Base-by-base conservation (phyloP, 2,888 invertebrate genomes). In the Homarus gammarus region DNA sequence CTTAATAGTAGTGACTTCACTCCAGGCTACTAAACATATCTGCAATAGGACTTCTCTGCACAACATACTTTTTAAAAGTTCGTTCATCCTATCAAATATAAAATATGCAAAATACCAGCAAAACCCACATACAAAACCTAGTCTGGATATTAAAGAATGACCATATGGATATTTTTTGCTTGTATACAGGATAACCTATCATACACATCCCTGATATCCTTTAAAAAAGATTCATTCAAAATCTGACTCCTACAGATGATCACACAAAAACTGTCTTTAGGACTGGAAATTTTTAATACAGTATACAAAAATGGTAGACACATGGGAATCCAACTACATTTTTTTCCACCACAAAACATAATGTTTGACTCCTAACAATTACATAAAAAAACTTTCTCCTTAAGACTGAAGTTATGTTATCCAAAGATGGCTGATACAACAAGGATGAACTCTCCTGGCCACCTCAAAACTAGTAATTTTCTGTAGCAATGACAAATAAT, bases 81-180 rank as follows among this genome's bases (percentile, higher is more conserved):
- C 5, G n/a, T 73, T 18, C 73, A 73, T 40, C 33, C 40, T 38
- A 38, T 40, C 44, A 49, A 56, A 56, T 77, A 77, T 49, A 77
- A 77, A 77, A 77, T 77, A 27, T 77, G 77, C n/a, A 44, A 70
- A 77, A 77, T n/a, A 77, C 77, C 77, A 77, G 77, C 38, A 77
- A 36, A 56, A 36, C 36, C 33, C 36, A 70, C 70, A 70, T 77
- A 77, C 77, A 77, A 77, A 77, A 77, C 27, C 77, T 77, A 77
- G 15, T 77, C 77, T 77, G 77, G 27, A 31, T 77, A 56, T 15
- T 56, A 56, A 56, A 56, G 56, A 77, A 44, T 27, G 27, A 49
- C 51, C 27, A 77, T 49, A 51, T n/a, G 49, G 51, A 77, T 56
- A 56, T 56, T 56, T 56, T 56, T 56, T 22, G 22, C 56, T 56